phyloP scores from a whole-genome alignment of 2,113 vertebrate species.

The Periophthalmodon schlosseri region DNA sequence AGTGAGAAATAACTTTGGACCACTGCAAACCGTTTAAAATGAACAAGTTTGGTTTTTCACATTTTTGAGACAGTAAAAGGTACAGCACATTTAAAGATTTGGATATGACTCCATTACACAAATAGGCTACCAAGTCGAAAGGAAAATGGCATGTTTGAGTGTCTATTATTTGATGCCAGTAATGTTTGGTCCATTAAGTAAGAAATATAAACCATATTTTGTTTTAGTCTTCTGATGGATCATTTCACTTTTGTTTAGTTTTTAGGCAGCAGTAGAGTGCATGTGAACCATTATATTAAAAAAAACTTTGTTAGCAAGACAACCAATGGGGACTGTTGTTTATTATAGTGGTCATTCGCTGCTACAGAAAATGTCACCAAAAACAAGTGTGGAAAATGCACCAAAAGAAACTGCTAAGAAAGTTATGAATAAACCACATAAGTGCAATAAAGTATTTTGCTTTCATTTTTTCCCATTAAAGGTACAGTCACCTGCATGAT shows the following conservation, averaged over 20 bases:
- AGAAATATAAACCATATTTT: background rate
- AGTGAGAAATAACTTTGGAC: no score
- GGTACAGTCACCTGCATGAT: no score
- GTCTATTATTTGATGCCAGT: background rate
- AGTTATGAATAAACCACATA: no score
- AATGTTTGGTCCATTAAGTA: background rate
- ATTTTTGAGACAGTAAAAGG: no score
- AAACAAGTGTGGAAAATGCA: no score
- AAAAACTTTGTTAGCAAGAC: background rate
- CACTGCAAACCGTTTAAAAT: no score
- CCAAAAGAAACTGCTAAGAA: no score
- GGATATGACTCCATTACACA: background rate
- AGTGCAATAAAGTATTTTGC: no score
- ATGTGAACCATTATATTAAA: background rate
- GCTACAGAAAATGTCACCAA: background rate
- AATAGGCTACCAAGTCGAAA: background rate
- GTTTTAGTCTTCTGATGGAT: background rate
- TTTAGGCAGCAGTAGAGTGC: background rate
- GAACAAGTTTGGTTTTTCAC: no score
- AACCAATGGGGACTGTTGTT: background rate
- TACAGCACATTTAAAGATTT: no score
- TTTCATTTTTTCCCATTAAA: no score
- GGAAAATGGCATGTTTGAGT: background rate
- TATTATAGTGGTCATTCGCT: background rate
- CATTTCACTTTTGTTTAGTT: background rate